Percentiles rank a stretch among this genome's conserved stretches.
These are phyloP conservation scores for Brachyhypopomus gauderio DNA, from an alignment of 2,113 vertebrate species.

Conservation along the genomic window DNA sequence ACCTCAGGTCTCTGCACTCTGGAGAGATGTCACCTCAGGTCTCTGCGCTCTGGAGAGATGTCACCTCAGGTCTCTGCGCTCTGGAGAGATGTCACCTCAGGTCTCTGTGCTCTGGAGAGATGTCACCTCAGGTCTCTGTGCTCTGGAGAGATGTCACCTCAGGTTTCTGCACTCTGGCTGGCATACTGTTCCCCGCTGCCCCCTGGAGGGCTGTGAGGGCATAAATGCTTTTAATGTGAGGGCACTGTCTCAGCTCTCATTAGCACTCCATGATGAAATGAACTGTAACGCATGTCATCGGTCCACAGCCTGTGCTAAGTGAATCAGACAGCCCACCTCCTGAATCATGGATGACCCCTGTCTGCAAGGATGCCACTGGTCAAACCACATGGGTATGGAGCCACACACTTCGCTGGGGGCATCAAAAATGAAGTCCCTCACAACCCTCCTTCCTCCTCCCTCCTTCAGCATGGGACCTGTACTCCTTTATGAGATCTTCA, in stretches of 20 bases:
- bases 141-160: neutral
- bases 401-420: constrained; percentile 59
- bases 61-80: too few species aligned
- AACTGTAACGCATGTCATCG: constrained; percentile 76
- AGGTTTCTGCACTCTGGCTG: constrained; percentile 29
- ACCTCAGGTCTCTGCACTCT: too few species aligned
- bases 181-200: constrained; percentile 11
- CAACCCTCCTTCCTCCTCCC: constrained; percentile 20
- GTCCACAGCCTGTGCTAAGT: constrained; percentile 62
- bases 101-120: too few species aligned
- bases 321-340: constrained; percentile 70
- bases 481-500: constrained; percentile 15
- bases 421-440: constrained; percentile 82
- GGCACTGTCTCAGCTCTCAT: constrained; percentile 73
- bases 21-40: too few species aligned
- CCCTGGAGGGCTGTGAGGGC: constrained; percentile 57
- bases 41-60: too few species aligned
- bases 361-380: constrained; percentile 47
- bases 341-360: constrained; percentile 79
- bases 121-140: too few species aligned
- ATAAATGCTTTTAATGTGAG: constrained; percentile 53
- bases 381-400: constrained; percentile 18
- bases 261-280: constrained; percentile 78
- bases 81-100: too few species aligned
- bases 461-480: constrained; percentile 23